These are phyloP conservation scores for Chrosomus eos DNA, from an alignment of 2,797 vertebrate genomes.

Conservation along the genomic window DNA sequence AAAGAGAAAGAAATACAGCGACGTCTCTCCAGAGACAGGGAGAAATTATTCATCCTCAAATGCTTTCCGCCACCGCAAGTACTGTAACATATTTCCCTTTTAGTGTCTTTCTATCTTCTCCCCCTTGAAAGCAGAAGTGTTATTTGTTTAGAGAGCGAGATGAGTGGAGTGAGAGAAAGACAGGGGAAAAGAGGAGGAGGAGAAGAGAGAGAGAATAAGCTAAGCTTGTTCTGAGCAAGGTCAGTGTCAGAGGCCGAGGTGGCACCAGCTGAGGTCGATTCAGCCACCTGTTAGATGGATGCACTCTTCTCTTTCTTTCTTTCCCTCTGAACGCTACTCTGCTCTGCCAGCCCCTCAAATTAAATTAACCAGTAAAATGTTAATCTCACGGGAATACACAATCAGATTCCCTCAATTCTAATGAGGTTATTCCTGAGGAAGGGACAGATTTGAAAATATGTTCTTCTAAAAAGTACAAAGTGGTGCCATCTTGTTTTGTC, in stretches of 20 bases:
- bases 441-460: slow-evolving; percentile 41
- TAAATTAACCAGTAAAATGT: slow-evolving; percentile 76
- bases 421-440: slow-evolving; percentile 59
- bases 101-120: slow-evolving; percentile 64
- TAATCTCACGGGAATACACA: slow-evolving; percentile 72
- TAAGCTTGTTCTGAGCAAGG: slow-evolving; percentile 86
- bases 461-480: slow-evolving; percentile 39
- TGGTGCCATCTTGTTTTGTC: slow-evolving; percentile 46
- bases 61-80: slow-evolving; percentile 92
- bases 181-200: slow-evolving; percentile 23
- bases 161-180: slow-evolving; percentile 55
- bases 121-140: slow-evolving; percentile 61
- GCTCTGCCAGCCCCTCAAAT: slow-evolving; percentile 62
- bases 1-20: slow-evolving; percentile 68
- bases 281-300: slow-evolving; percentile 89
- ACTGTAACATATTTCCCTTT: slow-evolving; percentile 87
- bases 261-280: slow-evolving; percentile 93
- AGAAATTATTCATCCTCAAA: slow-evolving; percentile 95
- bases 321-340: slow-evolving; percentile 67
- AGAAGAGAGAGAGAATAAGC: slow-evolving; percentile 47
- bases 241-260: slow-evolving; percentile 85
- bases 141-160: slow-evolving; percentile 66
- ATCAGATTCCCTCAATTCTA: slow-evolving; percentile 66
- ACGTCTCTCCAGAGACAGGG: slow-evolving; percentile 84
- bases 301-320: slow-evolving; percentile 62